phyloP scores from a whole-genome alignment of 2,797 vertebrate genomes.

The Sebastes alutus region DNA sequence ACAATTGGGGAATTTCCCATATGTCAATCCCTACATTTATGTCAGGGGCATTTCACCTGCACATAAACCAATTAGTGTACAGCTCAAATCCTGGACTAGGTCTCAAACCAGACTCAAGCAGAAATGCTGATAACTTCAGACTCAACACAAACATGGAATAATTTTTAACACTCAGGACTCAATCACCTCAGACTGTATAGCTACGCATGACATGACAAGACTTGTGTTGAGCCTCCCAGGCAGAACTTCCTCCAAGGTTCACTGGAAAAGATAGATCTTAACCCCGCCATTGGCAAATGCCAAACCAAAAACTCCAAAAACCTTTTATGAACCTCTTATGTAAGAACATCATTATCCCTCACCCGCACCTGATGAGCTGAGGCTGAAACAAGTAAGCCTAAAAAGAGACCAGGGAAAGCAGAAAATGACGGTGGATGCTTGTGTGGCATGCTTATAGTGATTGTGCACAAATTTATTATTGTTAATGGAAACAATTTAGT shows the following conservation, averaged over 20 bases:
- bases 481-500: too few relatives aligned
- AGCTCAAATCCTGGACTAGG: neutral
- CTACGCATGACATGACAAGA: neutral
- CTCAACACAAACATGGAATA: neutral
- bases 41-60: neutral
- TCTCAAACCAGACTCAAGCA: neutral
- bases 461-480: neutral
- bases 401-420: neutral
- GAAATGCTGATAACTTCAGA: neutral
- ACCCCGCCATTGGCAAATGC: neutral
- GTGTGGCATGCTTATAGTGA: neutral
- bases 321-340: neutral
- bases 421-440: neutral
- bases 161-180: neutral
- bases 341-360: neutral
- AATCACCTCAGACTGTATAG: neutral
- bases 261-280: neutral
- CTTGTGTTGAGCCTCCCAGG: neutral
- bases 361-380: neutral
- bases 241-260: neutral
- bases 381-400: neutral
- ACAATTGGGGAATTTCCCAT: neutral
- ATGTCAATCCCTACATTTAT: neutral
- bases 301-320: slow-evolving; percentile 1
- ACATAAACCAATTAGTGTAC: neutral